Conservation (phyloP, 1,140 invertebrate genomes). For the Euglossa dilemma region DNA sequence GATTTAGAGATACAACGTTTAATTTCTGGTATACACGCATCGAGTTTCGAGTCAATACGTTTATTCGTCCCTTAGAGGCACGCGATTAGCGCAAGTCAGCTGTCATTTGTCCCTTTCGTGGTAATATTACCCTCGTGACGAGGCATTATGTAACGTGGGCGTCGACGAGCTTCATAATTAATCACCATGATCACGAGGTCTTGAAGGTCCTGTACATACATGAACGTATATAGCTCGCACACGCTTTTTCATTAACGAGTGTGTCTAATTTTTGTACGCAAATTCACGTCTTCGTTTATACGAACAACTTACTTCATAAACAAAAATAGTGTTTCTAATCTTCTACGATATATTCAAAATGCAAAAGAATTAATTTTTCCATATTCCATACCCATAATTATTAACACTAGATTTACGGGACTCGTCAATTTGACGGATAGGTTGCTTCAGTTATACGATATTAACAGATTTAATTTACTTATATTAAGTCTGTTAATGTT, state of each 20-base stretch:
- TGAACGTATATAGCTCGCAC: background rate
- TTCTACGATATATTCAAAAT: too few relatives aligned
- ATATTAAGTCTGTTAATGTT: too few relatives aligned
- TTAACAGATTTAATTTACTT: too few relatives aligned
- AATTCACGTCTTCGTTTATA: too few relatives aligned
- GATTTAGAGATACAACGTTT: too few relatives aligned
- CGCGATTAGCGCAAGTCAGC: background rate
- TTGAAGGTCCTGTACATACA: background rate
- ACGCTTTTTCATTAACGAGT: background rate
- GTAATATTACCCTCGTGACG: background rate
- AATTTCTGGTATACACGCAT: background rate
- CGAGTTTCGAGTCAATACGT: background rate
- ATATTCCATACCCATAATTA: too few relatives aligned
- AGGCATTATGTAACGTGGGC: background rate
- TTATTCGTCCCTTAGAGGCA: background rate
- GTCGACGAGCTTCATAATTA: background rate
- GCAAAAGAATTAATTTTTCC: too few relatives aligned
- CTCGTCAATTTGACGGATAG: too few relatives aligned
- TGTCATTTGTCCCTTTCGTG: background rate
- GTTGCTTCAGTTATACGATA: too few relatives aligned
- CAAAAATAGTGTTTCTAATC: too few relatives aligned
- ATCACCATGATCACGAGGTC: background rate
- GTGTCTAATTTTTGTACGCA: background rate
- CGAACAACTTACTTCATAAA: too few relatives aligned
- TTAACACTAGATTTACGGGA: too few relatives aligned